Conservation (phyloP, 2,797 vertebrate genomes). For the Malacoctenus gilli region DNA sequence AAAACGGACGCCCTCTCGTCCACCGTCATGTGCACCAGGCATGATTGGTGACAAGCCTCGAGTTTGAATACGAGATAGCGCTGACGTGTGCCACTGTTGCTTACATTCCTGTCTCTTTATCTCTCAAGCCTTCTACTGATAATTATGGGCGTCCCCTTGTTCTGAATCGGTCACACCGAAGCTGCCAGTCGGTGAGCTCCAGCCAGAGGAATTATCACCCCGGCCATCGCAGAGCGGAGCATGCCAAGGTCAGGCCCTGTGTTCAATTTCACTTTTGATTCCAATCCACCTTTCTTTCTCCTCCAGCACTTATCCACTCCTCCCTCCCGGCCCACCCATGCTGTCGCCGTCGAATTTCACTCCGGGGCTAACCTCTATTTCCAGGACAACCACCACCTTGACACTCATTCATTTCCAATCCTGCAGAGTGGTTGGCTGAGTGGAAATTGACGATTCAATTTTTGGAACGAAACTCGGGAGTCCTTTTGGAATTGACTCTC, state of each 20-base stretch:
- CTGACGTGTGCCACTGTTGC: too few relatives aligned
- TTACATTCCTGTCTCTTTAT: constrained; percentile 67
- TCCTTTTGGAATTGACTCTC: constrained; percentile 68
- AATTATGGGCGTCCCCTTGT: constrained; percentile 73
- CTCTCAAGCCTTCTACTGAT: constrained; percentile 76
- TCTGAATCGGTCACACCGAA: constrained; percentile 49
- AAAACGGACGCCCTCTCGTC: neutral
- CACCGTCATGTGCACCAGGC: neutral
- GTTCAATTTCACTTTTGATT: constrained; percentile 80
- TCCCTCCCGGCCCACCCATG: constrained; percentile 46
- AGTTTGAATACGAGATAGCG: too few relatives aligned
- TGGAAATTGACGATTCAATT: constrained; percentile 80
- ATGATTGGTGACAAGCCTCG: neutral
- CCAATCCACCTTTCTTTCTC: constrained; percentile 65
- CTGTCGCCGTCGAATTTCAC: constrained; percentile 53
- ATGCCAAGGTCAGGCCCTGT: constrained; percentile 76
- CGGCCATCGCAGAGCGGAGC: constrained; percentile 61
- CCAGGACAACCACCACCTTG: constrained; percentile 61
- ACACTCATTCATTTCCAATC: constrained; percentile 76
- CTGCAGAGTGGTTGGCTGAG: constrained; percentile 64
- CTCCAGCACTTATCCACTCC: constrained; percentile 65
- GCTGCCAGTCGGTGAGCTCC: constrained; percentile 52
- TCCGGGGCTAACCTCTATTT: constrained; percentile 70
- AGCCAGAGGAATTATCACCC: constrained; percentile 72
- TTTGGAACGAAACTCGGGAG: constrained; percentile 73